These are phyloP conservation scores for Parazoanthus atlanticus DNA, from an alignment of 92 coral and sea anemone genomes.

Conservation along the genomic window DNA sequence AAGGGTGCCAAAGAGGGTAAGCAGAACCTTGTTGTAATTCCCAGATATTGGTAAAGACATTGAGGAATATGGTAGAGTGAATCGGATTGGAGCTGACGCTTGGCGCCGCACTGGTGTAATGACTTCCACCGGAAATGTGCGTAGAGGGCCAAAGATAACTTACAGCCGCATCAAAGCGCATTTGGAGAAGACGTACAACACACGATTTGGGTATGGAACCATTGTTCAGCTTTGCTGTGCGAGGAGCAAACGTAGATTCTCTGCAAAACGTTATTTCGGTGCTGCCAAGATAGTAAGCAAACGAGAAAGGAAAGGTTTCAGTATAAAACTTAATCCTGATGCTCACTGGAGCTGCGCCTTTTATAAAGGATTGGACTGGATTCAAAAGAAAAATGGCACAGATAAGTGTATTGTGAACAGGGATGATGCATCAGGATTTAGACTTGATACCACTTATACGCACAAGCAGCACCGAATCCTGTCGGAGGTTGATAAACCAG, in stretches of 20 bases:
- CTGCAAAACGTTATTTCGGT: slow-evolving; percentile 43
- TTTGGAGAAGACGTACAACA: slow-evolving; percentile 31
- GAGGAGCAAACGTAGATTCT: slow-evolving; percentile 33
- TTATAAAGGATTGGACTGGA: slow-evolving; percentile 31
- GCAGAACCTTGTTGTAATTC: slow-evolving; percentile 31
- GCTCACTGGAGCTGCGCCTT: slow-evolving; percentile 45
- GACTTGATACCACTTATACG: slow-evolving; percentile 45
- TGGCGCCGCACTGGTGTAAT: slow-evolving; percentile 48
- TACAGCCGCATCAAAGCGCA: slow-evolving; percentile 32
- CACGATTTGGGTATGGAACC: slow-evolving; percentile 45
- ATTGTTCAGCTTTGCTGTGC: slow-evolving; percentile 45
- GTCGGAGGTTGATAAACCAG: slow-evolving; percentile 36
- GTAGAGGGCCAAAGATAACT: slow-evolving; percentile 38
- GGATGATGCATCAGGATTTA: slow-evolving; percentile 42
- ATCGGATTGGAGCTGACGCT: slow-evolving; percentile 53
- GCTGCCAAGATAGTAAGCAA: slow-evolving; percentile 21
- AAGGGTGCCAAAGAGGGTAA: slow-evolving; percentile 26
- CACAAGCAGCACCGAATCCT: slow-evolving; percentile 34
- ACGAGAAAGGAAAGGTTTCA: slow-evolving; percentile 49
- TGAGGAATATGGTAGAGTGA: slow-evolving; percentile 42
- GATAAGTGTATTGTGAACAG: slow-evolving; percentile 33
- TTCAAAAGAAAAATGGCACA: slow-evolving; percentile 40
- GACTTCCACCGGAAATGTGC: slow-evolving; percentile 43
- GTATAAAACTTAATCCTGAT: slow-evolving; percentile 41
- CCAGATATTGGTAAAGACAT: slow-evolving; percentile 51